These are phyloP conservation scores for Papilio polyxenes DNA, from an alignment of 1,140 invertebrate genomes.

Conservation along the genomic window DNA sequence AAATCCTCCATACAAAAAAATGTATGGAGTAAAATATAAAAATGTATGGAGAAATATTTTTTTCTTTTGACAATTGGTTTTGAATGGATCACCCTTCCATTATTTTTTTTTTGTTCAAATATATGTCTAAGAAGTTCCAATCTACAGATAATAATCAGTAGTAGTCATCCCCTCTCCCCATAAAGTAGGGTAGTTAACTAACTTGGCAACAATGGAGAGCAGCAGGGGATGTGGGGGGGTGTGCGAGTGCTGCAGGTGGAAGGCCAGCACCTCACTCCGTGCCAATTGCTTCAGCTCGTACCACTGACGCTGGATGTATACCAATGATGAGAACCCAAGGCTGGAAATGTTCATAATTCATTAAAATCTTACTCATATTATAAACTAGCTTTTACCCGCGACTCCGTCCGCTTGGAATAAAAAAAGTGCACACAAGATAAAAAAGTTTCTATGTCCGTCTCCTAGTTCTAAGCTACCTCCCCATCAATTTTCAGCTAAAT, in stretches of 20 bases:
- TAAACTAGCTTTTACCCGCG: too few relatives aligned
- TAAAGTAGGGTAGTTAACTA: background rate
- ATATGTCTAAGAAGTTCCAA: background rate
- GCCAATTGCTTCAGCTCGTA: constrained; percentile 16
- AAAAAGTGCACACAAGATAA: too few relatives aligned
- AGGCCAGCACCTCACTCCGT: background rate
- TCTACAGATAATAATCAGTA: too few relatives aligned
- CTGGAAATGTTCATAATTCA: background rate
- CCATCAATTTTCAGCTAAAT: too few relatives aligned
- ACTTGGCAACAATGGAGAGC: background rate
- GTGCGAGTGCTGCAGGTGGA: background rate
- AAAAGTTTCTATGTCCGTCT: too few relatives aligned
- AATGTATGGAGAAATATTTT: too few relatives aligned
- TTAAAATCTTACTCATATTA: background rate
- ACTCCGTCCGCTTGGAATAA: too few relatives aligned
- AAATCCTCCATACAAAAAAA: too few relatives aligned
- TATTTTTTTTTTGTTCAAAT: background rate
- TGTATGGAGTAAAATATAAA: background rate
- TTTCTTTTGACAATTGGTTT: too few relatives aligned
- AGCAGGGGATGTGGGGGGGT: background rate
- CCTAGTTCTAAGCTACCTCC: too few relatives aligned
- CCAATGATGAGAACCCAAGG: background rate
- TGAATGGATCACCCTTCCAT: too few relatives aligned
- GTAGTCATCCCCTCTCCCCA: too few relatives aligned
- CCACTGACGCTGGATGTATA: background rate